Evolutionary conservation across 1,140 invertebrate species (phyloP), one percentile per base, ranked within the genome.

Genomic region (Drosophila teissieri): DNA sequence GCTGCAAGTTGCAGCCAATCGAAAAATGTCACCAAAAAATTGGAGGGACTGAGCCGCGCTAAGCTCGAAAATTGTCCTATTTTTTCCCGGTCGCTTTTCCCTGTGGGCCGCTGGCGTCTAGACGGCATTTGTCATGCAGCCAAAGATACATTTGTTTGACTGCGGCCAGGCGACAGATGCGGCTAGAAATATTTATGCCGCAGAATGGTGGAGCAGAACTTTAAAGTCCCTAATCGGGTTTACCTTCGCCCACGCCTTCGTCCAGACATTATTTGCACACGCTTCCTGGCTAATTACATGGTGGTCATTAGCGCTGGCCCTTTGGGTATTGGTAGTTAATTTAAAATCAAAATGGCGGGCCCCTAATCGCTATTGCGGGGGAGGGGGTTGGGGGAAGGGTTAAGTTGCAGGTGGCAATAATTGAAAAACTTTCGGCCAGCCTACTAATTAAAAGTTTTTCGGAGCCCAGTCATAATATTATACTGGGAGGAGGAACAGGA

Each of bases 361-460:
- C 22, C 70, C 34, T 78, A 74, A 61, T 64, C 54, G 75, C 45
- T 65, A 76, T 79, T 75, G 74, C 31, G 40, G 55, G 39, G 19
- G 24, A 31, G 22, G 1, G 63, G 62, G 61, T n/a, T n/a, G 55
- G 39, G 19, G 19, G 31, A 31, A 4, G 69, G 62, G 62, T 63
- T 60, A 27, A 39, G 61, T 78, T 85, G 74, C 84, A 88, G 83
- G 83, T 88, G 83, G 79, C 83, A 88, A 88, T 88, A 88, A 88
- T 88, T 88, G 83, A 88, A 88, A 88, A 88, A 88, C 83, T 88
- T 88, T 89, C 42, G 52, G 44, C 64, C 49, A 48, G 65, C 83
- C 80, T 77, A 75, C 83, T 83, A 88, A 88, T 88, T 88, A 88
- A 88, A 88, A 88, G 79, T 88, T 89, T 83, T 83, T 72, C 44